A percentile compares a stretch with the other conserved stretches of the same genome.
phyloP scores from a whole-genome alignment of 2,113 vertebrate genomes.

The Pseudolaguvia tuberculata region DNA sequence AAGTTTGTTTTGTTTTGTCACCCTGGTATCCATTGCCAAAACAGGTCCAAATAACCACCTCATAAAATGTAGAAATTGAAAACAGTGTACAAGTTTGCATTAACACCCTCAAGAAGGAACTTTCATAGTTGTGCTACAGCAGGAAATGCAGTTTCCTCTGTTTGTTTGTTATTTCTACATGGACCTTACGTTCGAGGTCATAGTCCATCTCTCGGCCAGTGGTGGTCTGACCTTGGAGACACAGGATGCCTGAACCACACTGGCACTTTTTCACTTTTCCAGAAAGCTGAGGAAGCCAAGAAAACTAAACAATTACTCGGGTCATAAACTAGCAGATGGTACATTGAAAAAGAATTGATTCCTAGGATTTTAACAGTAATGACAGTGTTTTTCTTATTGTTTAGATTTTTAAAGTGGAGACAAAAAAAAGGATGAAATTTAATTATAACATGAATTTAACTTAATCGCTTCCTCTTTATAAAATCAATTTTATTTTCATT shows the following conservation, averaged over 20 bases:
- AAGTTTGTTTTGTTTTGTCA: constrained; percentile 1
- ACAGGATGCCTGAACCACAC: constrained; percentile 32
- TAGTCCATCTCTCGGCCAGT: constrained; percentile 28
- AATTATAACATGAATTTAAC: no score
- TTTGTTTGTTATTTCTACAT: neutral
- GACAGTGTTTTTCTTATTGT: neutral
- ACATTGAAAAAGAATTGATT: constrained; percentile 38
- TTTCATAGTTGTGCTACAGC: neutral
- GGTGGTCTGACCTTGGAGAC: constrained; percentile 38
- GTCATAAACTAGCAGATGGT: constrained; percentile 41
- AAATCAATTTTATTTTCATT: no score
- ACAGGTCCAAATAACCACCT: neutral
- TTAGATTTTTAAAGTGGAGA: neutral
- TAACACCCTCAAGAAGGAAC: neutral
- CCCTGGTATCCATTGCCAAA: constrained; percentile 6
- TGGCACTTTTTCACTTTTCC: constrained; percentile 39
- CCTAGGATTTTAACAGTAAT: neutral
- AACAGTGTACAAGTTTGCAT: neutral
- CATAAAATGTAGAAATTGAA: neutral
- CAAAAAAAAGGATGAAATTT: neutral
- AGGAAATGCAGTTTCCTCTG: neutral
- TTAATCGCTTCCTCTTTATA: no score
- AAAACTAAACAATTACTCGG: constrained; percentile 43
- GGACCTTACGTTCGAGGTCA: constrained; percentile 31
- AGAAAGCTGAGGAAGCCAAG: constrained; percentile 32